Conservation (phyloP, 2,888 invertebrate species). For the Orchestes rusci region DNA sequence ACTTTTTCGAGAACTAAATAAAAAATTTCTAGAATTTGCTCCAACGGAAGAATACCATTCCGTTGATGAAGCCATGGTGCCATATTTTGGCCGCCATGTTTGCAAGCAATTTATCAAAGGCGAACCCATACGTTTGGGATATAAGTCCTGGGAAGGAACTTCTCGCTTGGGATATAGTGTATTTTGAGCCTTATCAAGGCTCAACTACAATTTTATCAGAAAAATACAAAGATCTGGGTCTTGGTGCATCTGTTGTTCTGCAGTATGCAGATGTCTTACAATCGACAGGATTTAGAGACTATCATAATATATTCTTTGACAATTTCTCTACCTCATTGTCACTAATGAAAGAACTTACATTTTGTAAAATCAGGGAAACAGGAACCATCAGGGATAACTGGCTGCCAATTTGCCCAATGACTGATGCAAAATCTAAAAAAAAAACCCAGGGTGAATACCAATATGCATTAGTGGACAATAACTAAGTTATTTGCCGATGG, state of each 20-base stretch:
- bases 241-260: conserved; percentile 10
- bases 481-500: too few relatives aligned
- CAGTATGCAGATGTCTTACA: conserved; percentile 11
- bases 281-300: not conserved
- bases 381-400: conserved; percentile 26
- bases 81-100: conserved; percentile 32
- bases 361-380: conserved; percentile 14
- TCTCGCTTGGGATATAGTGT: conserved; percentile 28
- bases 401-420: too few relatives aligned
- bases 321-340: conserved; percentile 26
- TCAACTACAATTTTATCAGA: conserved; percentile 12
- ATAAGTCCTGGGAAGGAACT: conserved; percentile 31
- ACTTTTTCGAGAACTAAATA: conserved; percentile 27
- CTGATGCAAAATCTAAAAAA: too few relatives aligned
- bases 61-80: conserved; percentile 37
- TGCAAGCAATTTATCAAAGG: conserved; percentile 28
- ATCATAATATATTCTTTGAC: conserved; percentile 25
- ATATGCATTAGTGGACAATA: too few relatives aligned
- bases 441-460: too few relatives aligned
- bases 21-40: conserved; percentile 30
- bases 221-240: conserved; percentile 22
- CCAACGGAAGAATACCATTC: conserved; percentile 31
- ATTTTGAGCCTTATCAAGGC: conserved; percentile 32
- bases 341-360: conserved; percentile 17
- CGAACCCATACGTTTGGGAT: conserved; percentile 31